Evolutionary conservation across 2,888 invertebrate genomes (phyloP), one percentile per base, ranked within the genome.

Genomic region (Rotaria socialis): DNA sequence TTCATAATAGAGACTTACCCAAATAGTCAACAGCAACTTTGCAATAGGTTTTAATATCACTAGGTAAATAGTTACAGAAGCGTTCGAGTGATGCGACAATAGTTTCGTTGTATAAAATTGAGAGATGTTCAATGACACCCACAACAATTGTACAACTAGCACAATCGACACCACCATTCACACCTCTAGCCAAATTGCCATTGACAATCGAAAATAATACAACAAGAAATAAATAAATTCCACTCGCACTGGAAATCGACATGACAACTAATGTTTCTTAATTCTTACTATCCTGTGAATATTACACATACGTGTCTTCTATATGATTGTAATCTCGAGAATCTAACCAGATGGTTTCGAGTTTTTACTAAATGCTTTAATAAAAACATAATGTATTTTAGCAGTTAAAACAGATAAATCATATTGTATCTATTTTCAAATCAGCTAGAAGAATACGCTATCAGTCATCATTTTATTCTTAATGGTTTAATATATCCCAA

Each of bases 131-230:
- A 11, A 88, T 87, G 27, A 90, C 85, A 5, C 88, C 88, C 35
- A 90, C 85, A 11, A 89, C 86, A 14, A 89, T 88, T 19, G 89
- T 89, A 87, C 90, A 90, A 6, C 88, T 90, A 89, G 84, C 80
- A 74, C 86, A 86, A 52, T 85, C 80, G 5, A 22, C 7, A 56
- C 86, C 86, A 50, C 86, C 86, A 58, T 86, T 86, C 1, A 52
- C 85, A 24, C 58, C 75, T 74, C 50, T 74, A 16, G 27, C 10
- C 27, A 67, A 1, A 80, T 24, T 7, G 7, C 47, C 14, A 22
- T 41, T 19, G 10, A 47, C 43, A 16, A 47, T 22, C 6, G 47
- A 16, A 22, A 75, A 24, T 14, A 75, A 24, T 2, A 43, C 47
- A 8, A 47, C 24, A 11, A 47, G 7, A 2, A 75, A 43, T 24